Evolutionary conservation across 2,888 invertebrate species (phyloP), one percentile per base, ranked within the genome.

Genomic region (Syritta pipiens): DNA sequence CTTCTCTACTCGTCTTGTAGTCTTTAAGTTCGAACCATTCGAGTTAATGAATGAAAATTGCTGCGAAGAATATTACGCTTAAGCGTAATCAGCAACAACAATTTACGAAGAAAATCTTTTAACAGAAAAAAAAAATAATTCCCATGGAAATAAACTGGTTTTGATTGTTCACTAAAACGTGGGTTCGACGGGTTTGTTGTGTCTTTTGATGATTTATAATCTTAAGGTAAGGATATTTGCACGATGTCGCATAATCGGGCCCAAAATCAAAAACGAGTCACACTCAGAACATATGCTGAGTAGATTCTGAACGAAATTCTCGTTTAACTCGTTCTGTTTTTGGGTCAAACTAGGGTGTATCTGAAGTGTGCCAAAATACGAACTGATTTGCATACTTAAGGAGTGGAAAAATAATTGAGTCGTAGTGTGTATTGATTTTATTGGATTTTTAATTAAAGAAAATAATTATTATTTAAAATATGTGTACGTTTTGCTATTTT

Each of bases 311-410:
- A 6, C 30, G 17, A 40, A 26, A 55, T 55, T 55, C 57, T 28
- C 9, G 60, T 48, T 26, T 20, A 62, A 62, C 60, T 48, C 2
- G 60, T 62, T 62, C 35, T 4, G 28, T 48, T 62, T 62, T 26
- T 48, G 28, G 48, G 60, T 62, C 60, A 62, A 37, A 7, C 22
- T 48, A 19, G 26, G 60, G 35, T 26, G 60, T 46, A 19, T 48
- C 4, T 26, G 10, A 62, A 48, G 48, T 46, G 60, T 37, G 48
- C 60, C 46, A 37, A 48, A 62, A 62, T 12, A 48, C 6, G 26
- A 62, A 12, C 12, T 12, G 35, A 63, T 63, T 63, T 63, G 22
- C 51, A 51, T 63, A 42, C 14, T 17, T 30, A 62, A 62, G 28
- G 40, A 62, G 62, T 40, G 37, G 40, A 40, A 48, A 37, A 37